Percentiles rank a stretch among this genome's conserved stretches.
These are phyloP conservation scores for Danionella cerebrum DNA, from an alignment of 2,113 vertebrate genomes.

Conservation along the genomic window DNA sequence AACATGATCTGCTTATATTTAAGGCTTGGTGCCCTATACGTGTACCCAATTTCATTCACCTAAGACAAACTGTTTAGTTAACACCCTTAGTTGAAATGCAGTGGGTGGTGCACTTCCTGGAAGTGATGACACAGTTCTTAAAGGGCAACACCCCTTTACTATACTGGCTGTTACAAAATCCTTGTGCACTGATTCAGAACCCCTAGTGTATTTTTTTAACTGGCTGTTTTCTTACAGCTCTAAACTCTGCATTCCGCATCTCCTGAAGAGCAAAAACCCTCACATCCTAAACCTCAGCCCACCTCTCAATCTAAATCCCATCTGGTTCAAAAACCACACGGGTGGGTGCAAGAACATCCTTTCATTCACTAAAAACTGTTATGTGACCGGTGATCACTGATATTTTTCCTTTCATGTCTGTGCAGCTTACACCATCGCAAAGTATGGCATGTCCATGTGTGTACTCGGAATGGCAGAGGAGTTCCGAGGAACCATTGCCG, in stretches of 20 bases:
- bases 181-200: neutral
- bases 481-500: conserved; percentile 87
- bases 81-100: too few species aligned
- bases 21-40: too few species aligned
- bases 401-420: neutral
- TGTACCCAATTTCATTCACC: too few species aligned
- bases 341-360: conserved; percentile 46
- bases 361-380: neutral
- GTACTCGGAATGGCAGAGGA: conserved; percentile 97
- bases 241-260: conserved; percentile 84
- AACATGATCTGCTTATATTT: too few species aligned
- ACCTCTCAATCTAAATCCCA: conserved; percentile 87
- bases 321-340: conserved; percentile 95
- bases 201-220: neutral
- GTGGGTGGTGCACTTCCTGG: too few species aligned
- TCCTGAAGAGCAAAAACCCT: conserved; percentile 80
- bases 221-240: conserved; percentile 66
- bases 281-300: conserved; percentile 95
- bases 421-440: conserved; percentile 92
- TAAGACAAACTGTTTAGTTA: too few species aligned
- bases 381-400: too few species aligned
- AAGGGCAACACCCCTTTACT: too few species aligned
- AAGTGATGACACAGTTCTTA: too few species aligned
- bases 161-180: too few species aligned
- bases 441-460: conserved; percentile 98